Evolutionary conservation across 2,113 vertebrate genomes (phyloP).

Genomic region (Prionailurus viverrinus): DNA sequence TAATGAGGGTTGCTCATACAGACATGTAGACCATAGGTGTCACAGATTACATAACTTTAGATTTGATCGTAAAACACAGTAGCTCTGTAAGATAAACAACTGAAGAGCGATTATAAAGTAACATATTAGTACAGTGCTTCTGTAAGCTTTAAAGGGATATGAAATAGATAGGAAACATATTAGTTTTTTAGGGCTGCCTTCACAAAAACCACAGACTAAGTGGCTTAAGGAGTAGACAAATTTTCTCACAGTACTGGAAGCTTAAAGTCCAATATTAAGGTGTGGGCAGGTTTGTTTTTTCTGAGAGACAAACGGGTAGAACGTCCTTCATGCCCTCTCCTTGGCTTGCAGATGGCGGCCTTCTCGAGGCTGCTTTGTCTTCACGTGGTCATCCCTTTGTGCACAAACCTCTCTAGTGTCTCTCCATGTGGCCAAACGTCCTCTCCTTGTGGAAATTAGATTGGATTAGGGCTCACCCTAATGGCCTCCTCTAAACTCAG

Average conservation of each 20-base stretch:
- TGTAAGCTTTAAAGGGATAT: not conserved
- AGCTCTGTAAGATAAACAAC: not conserved
- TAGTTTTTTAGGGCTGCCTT: not conserved
- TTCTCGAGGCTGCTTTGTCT: not conserved
- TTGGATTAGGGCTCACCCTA: too few species aligned
- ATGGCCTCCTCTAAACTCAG: not conserved
- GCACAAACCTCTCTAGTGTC: not conserved
- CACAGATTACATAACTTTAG: not conserved
- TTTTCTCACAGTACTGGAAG: not conserved
- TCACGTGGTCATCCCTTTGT: not conserved
- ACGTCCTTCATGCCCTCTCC: not conserved
- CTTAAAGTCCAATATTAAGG: not conserved
- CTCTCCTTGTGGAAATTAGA: not conserved
- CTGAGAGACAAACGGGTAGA: not conserved
- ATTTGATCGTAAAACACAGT: not conserved
- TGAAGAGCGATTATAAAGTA: not conserved
- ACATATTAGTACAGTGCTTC: not conserved
- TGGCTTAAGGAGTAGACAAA: not conserved
- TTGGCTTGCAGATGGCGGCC: not conserved
- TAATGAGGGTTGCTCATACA: not conserved
- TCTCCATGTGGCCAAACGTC: not conserved
- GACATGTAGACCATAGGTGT: not conserved
- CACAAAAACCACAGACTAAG: not conserved
- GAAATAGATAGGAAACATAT: not conserved
- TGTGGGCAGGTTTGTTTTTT: not conserved